These are phyloP conservation scores for Rhyacichthys aspro DNA, from an alignment of 2,797 vertebrate species.

Conservation along the genomic window DNA sequence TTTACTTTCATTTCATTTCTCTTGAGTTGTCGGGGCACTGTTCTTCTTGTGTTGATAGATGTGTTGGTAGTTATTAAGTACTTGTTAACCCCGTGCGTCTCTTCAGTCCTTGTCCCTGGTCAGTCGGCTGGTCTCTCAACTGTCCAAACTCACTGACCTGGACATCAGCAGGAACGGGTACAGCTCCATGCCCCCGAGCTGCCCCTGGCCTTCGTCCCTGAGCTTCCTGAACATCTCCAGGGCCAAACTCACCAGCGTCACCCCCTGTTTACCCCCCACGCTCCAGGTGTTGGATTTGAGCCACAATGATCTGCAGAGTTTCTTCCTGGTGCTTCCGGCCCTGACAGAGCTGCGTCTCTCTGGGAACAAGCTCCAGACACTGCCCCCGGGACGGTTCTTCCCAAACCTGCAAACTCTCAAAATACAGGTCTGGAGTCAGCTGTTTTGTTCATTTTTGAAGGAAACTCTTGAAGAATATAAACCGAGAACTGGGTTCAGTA, in stretches of 20 bases:
- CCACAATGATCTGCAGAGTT: constrained; percentile 47
- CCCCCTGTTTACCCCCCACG: constrained; percentile 45
- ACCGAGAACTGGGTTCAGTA: too few relatives aligned
- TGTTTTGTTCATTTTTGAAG: too few relatives aligned
- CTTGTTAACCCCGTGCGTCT: too few relatives aligned
- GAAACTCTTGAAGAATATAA: too few relatives aligned
- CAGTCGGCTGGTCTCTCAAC: constrained; percentile 30
- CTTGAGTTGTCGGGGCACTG: too few relatives aligned
- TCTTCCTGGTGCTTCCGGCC: constrained; percentile 36
- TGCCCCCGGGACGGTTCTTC: constrained; percentile 47
- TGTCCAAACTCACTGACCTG: constrained; percentile 63
- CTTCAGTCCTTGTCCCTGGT: constrained; percentile 52
- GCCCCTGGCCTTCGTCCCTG: constrained; percentile 63
- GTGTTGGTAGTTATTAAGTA: too few relatives aligned
- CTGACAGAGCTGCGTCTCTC: constrained; percentile 63
- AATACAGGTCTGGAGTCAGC: too few relatives aligned
- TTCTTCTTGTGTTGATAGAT: too few relatives aligned
- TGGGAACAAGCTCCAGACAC: constrained; percentile 62
- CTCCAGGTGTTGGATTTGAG: constrained; percentile 68
- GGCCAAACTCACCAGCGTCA: constrained; percentile 41
- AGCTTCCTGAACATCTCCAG: constrained; percentile 63
- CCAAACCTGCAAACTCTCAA: constrained; percentile 49
- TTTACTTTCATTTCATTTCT: too few relatives aligned
- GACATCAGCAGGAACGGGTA: constrained; percentile 60
- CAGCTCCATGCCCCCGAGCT: constrained; percentile 54